Percentiles rank a stretch among this genome's conserved stretches.
These are phyloP conservation scores for Halictus rubicundus DNA, from an alignment of 1,140 invertebrate genomes.

Conservation along the genomic window DNA sequence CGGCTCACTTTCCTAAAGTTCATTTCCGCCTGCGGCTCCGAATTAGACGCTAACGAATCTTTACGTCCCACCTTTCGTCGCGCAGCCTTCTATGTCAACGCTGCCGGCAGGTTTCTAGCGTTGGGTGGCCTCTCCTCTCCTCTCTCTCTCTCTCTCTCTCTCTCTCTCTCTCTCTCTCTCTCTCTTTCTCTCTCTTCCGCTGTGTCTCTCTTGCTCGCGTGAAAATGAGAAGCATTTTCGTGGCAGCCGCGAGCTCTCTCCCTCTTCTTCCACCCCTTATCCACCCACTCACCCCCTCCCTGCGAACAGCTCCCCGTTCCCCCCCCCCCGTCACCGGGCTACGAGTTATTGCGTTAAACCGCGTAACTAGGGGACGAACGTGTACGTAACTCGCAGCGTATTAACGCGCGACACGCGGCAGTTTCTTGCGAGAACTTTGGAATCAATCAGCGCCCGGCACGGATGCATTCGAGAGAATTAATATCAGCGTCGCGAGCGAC, in stretches of 20 bases:
- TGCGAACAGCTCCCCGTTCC: neutral
- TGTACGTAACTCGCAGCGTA: constrained; percentile 63
- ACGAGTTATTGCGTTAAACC: constrained; percentile 66
- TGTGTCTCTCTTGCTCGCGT: constrained; percentile 26
- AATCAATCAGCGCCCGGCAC: constrained; percentile 65
- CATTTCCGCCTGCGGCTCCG: constrained; percentile 42
- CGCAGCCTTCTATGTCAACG: constrained; percentile 52
- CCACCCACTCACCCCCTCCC: neutral
- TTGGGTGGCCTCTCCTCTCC: constrained; percentile 44
- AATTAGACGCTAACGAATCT: constrained; percentile 66
- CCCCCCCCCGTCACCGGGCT: constrained; percentile 13
- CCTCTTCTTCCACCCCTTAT: no score
- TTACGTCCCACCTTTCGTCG: constrained; percentile 56
- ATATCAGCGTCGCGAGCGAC: constrained; percentile 63
- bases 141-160: neutral
- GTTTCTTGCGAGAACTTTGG: constrained; percentile 65
- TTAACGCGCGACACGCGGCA: constrained; percentile 57
- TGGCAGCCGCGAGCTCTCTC: constrained; percentile 35
- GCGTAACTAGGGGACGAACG: constrained; percentile 65
- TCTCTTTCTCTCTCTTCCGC: neutral
- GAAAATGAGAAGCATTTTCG: constrained; percentile 65
- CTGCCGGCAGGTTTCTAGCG: constrained; percentile 56
- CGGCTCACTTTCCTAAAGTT: constrained; percentile 43
- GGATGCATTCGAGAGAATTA: constrained; percentile 67
- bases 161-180: constrained; percentile 24